phyloP scores from a whole-genome alignment of 2,113 vertebrate species.

The Sardina pilchardus region DNA sequence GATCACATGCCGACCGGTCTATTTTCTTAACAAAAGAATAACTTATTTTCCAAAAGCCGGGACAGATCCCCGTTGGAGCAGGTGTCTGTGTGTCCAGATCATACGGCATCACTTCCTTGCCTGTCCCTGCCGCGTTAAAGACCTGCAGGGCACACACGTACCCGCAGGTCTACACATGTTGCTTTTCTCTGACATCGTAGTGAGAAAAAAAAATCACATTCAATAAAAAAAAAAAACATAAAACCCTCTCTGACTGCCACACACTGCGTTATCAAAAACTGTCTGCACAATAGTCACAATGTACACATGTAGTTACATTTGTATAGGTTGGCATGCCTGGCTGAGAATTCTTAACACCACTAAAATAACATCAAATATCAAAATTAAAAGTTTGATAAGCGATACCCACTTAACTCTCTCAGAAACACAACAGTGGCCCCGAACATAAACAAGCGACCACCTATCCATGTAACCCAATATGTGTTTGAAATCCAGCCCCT shows the following conservation, averaged over 20 bases:
- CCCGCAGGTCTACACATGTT: slow-evolving; percentile 73
- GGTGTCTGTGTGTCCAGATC: slow-evolving; percentile 31
- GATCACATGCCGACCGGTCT: slow-evolving; percentile 85
- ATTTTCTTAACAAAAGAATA: slow-evolving; percentile 71
- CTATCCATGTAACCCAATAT: slow-evolving; percentile 64
- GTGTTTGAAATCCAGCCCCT: slow-evolving; percentile 43
- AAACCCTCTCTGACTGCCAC: slow-evolving; percentile 17
- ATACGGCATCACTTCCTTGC: slow-evolving; percentile 50
- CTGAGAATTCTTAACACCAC: slow-evolving; percentile 15
- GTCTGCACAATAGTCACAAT: background rate
- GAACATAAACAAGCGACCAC: slow-evolving; percentile 60
- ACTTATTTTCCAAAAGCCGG: slow-evolving; percentile 65
- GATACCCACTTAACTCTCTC: background rate
- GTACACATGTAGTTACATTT: background rate
- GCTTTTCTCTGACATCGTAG: slow-evolving; percentile 57
- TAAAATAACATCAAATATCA: slow-evolving; percentile 35
- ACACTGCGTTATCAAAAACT: background rate
- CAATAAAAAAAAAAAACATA: slow-evolving; percentile 56
- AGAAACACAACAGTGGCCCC: background rate
- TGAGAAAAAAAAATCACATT: slow-evolving; percentile 51
- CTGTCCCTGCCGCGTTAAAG: slow-evolving; percentile 55
- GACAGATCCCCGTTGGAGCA: slow-evolving; percentile 44
- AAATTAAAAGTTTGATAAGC: slow-evolving; percentile 38
- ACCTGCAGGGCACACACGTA: slow-evolving; percentile 56
- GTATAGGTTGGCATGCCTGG: background rate